Evolutionary conservation across 1,140 invertebrate genomes (phyloP).

Genomic region (Heliconius melpomene): DNA sequence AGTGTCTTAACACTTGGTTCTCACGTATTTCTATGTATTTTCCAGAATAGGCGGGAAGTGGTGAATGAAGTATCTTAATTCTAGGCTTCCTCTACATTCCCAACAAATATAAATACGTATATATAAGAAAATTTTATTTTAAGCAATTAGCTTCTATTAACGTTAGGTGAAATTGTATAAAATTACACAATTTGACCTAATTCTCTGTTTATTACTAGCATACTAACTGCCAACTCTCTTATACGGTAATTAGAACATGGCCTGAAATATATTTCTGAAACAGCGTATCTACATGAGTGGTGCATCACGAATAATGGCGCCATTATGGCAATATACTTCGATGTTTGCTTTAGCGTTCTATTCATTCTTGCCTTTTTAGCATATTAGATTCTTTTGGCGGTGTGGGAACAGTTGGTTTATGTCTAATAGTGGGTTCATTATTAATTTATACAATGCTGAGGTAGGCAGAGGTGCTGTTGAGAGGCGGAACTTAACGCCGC

Average conservation of each 20-base stretch:
- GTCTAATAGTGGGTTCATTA: not conserved
- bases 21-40: no score
- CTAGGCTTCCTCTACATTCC: not conserved
- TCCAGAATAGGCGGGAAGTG: no score
- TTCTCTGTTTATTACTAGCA: conserved; percentile 24
- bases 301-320: conserved; percentile 23
- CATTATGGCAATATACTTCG: conserved; percentile 26
- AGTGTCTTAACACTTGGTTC: no score
- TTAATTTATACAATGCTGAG: no score
- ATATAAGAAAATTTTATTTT: not conserved
- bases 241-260: conserved; percentile 28
- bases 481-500: no score
- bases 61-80: no score
- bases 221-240: conserved; percentile 24
- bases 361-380: conserved; percentile 14
- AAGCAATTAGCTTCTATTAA: not conserved
- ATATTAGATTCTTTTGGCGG: not conserved
- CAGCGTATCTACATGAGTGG: conserved; percentile 20
- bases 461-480: no score
- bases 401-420: not conserved
- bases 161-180: not conserved
- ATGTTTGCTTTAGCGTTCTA: conserved; percentile 20
- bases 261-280: conserved; percentile 28
- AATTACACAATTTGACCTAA: conserved; percentile 20
- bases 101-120: not conserved